Conservation (phyloP, 2,113 vertebrate species). For the Oxyura jamaicensis region DNA sequence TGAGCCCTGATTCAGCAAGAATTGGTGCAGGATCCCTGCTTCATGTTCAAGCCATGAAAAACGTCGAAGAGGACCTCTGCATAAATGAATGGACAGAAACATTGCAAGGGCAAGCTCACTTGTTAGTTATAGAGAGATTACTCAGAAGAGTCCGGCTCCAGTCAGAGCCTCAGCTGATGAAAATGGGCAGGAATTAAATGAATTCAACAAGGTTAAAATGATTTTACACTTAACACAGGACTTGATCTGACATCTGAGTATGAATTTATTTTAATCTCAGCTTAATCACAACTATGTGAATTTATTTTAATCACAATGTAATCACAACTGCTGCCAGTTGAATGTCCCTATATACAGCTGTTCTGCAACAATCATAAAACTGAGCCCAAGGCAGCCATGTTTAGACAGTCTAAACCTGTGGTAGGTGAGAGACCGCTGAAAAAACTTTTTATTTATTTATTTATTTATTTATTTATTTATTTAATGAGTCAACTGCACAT, state of each 20-base stretch:
- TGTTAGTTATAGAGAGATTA: not conserved
- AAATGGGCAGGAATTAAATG: slow-evolving; percentile 14
- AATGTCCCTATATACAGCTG: not conserved
- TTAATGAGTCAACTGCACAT: not conserved
- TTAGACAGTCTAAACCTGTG: not conserved
- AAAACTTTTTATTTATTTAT: not conserved
- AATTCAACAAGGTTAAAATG: not conserved
- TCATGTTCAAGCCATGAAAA: not conserved
- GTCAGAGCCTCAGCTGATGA: not conserved
- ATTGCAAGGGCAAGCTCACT: not conserved
- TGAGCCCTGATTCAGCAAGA: slow-evolving; percentile 52
- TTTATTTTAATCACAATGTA: slow-evolving; percentile 23
- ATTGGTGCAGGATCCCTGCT: not conserved
- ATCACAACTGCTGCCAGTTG: not conserved
- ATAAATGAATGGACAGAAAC: not conserved
- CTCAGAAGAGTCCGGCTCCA: not conserved
- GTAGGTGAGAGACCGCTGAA: not conserved
- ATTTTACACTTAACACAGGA: not conserved
- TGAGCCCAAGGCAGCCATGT: not conserved
- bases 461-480: not conserved
- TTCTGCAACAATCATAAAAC: not conserved
- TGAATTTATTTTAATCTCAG: slow-evolving; percentile 21
- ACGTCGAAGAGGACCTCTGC: not conserved
- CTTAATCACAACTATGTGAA: not conserved
- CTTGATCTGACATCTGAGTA: slow-evolving; percentile 6